Conservation (phyloP, 2,113 vertebrate genomes). For the Catagonus wagneri region DNA sequence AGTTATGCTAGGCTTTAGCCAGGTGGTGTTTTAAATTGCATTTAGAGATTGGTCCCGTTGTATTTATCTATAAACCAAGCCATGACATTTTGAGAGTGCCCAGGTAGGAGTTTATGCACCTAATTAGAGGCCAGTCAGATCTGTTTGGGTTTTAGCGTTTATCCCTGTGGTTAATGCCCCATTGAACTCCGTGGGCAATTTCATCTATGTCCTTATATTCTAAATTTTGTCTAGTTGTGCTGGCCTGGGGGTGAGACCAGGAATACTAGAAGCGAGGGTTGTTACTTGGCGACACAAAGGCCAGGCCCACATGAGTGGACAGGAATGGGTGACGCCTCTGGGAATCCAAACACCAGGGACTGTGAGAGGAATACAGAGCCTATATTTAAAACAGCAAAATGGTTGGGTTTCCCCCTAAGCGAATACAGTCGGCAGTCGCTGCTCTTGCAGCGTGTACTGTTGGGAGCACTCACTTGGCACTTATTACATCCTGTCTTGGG, state of each 20-base stretch:
- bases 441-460: not conserved
- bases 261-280: not conserved
- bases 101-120: not conserved
- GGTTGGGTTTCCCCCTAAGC: not conserved
- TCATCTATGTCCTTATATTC: not conserved
- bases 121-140: not conserved
- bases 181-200: not conserved
- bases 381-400: not conserved
- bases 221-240: not conserved
- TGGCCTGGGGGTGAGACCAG: not conserved
- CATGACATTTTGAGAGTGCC: slow-evolving; percentile 1
- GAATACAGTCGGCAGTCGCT: not conserved
- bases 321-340: not conserved
- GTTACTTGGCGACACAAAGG: not conserved
- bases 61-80: slow-evolving; percentile 21
- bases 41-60: slow-evolving; percentile 34
- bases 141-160: slow-evolving; percentile 16
- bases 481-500: slow-evolving; percentile 5
- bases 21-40: slow-evolving; percentile 18
- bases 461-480: slow-evolving; percentile 45
- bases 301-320: not conserved
- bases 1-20: not conserved
- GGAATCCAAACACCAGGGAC: not conserved
- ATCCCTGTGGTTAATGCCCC: not conserved
- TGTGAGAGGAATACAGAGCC: not conserved